phyloP scores from a whole-genome alignment of 2,797 vertebrate species.

The Poeciliopsis paucimaculata region DNA sequence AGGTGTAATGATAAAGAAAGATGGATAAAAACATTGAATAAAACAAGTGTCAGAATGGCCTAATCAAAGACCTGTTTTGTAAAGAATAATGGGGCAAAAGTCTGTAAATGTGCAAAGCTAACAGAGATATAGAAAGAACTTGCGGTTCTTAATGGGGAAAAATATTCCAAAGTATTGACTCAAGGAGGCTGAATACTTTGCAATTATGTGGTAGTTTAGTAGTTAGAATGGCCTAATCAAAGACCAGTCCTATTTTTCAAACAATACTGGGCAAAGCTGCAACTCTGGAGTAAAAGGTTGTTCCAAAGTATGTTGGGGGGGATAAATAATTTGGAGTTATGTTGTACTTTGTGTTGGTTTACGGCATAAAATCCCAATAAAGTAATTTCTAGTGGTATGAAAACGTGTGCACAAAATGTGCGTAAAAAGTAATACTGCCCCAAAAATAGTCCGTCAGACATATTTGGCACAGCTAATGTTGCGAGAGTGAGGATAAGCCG shows the following conservation, averaged over 20 bases:
- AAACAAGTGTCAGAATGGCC: neutral
- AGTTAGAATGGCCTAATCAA: too few relatives aligned
- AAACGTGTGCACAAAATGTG: neutral
- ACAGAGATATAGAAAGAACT: neutral
- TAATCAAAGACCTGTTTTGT: neutral
- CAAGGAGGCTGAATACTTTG: neutral
- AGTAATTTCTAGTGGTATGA: neutral
- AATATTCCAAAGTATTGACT: neutral
- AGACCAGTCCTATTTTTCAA: too few relatives aligned
- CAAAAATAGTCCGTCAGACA: neutral
- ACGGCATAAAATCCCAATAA: neutral
- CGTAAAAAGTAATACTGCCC: neutral
- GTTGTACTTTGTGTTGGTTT: neutral
- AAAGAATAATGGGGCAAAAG: neutral
- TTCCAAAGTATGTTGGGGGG: neutral
- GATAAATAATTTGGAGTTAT: neutral
- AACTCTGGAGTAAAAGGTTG: neutral
- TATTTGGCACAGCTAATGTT: neutral
- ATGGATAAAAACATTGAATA: neutral
- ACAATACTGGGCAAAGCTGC: too few relatives aligned
- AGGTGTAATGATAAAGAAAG: conserved; percentile 9
- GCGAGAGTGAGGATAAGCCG: neutral
- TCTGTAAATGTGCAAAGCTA: neutral
- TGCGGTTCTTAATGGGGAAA: neutral
- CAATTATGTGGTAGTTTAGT: neutral